Evolutionary conservation across 2,113 vertebrate species (phyloP).

Genomic region (Chlamydotis undulata): DNA sequence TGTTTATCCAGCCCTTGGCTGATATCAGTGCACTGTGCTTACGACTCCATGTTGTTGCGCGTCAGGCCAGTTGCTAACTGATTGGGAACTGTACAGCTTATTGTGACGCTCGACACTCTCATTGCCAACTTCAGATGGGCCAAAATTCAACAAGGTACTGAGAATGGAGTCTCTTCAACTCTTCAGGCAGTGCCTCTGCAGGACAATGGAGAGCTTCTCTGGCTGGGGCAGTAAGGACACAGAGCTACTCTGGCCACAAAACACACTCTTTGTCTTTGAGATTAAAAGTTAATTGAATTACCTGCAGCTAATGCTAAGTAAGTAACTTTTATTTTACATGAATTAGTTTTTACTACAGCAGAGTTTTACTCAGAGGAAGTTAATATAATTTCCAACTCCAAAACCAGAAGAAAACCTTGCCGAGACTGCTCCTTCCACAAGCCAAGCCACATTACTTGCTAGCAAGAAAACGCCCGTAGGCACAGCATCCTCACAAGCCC

Average conservation of each 20-base stretch:
- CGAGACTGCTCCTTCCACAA: neutral
- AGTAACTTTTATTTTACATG: neutral
- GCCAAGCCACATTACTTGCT: neutral
- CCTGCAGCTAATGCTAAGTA: neutral
- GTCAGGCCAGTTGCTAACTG: neutral
- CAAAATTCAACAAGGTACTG: neutral
- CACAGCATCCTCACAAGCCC: neutral
- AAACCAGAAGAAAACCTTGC: neutral
- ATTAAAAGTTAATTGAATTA: neutral
- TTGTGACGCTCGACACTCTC: accelerated
- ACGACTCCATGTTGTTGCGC: accelerated
- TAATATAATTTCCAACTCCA: neutral
- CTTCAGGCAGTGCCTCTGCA: neutral
- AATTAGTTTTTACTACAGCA: neutral
- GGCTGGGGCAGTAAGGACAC: neutral
- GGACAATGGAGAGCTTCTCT: neutral
- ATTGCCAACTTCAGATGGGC: neutral
- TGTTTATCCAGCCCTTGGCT: neutral
- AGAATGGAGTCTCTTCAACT: neutral
- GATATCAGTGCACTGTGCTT: neutral
- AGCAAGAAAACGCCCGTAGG: accelerated
- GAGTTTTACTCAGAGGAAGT: neutral
- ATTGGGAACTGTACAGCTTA: neutral
- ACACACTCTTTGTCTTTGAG: neutral
- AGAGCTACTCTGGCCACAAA: neutral